Evolutionary conservation across 2,797 vertebrate species (phyloP), one percentile per base, ranked within the genome.

Genomic region (Molothrus ater): DNA sequence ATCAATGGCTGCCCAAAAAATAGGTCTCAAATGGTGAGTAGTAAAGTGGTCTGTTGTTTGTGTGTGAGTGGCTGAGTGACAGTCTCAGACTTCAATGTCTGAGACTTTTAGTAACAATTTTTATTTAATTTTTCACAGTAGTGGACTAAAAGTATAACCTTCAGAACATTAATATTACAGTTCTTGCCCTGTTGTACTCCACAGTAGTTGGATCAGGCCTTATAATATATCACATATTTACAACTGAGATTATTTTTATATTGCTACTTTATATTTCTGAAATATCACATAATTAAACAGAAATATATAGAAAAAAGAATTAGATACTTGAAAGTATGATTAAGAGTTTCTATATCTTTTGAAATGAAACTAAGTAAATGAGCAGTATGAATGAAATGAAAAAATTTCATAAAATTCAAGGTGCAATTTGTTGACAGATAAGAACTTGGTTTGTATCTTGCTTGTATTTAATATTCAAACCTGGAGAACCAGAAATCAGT

Each of bases 1-100:
- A 99, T 99, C 98, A 99, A 99, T 98, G 99, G 98, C 98, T 99
- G 99, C 96, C 99, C 99, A 7, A 99, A 99, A 98, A 99, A 99
- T 94, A 98, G 98, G 65, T 99, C 99, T 96, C 99, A 99, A 98
- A 99, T 99, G 99, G 99, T 99, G 83, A 99, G 99, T 98, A 93
- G 80, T 81, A 3, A 81, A 31, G 6, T 15, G n/a, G 2, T 36
- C 36, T 36, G 36, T 36, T 36, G 36, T 56, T 57, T 59, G 34
- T 72, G 38, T 70, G 50, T 54, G 8, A 1, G 1, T 73, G 82
- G 40, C 18, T 54, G 53, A 43, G 51, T 14, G 43, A 59, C 17
- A 16, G 68, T 8, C 29, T 50, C 17, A 9, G n/a, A 78, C 20
- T 82, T 85, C 17, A 45, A 1, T 53, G 28, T 15, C 18, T 60